Percentiles rank a stretch among this genome's conserved stretches.
These are phyloP conservation scores for Labeo rohita DNA, from an alignment of 2,113 vertebrate species.

Conservation along the genomic window DNA sequence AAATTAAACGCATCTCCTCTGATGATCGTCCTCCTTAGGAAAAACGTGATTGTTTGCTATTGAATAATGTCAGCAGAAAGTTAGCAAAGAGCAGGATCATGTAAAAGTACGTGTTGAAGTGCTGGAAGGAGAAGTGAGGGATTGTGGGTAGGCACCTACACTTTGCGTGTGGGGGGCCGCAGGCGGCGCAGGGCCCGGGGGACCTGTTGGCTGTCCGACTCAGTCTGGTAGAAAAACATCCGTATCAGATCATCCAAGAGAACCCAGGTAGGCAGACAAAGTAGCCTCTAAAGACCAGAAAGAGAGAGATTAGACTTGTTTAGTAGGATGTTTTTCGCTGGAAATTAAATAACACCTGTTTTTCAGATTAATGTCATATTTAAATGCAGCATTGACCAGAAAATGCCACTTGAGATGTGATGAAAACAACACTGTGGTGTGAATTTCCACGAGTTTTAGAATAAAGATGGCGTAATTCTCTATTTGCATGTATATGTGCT, in stretches of 20 bases:
- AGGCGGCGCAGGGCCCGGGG: constrained; percentile 86
- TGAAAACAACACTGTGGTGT: constrained; percentile 38
- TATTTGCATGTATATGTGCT: neutral
- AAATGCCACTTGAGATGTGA: neutral
- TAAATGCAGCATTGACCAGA: neutral
- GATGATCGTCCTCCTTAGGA: neutral
- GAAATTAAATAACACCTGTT: neutral
- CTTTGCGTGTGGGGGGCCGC: constrained; percentile 82
- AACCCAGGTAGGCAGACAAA: constrained; percentile 85
- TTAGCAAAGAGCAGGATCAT: neutral
- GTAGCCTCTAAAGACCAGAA: constrained; percentile 72
- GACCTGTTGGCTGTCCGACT: constrained; percentile 81
- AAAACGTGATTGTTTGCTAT: neutral
- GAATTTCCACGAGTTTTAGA: neutral
- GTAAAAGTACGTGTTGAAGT: neutral
- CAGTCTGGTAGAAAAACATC: constrained; percentile 93
- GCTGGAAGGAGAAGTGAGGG: neutral
- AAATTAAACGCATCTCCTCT: neutral
- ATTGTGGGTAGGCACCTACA: constrained; percentile 66
- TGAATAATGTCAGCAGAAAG: neutral
- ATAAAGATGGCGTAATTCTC: neutral
- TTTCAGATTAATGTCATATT: neutral
- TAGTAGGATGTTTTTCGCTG: neutral
- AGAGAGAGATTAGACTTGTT: neutral
- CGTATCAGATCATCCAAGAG: constrained; percentile 85